Percentiles rank a stretch among this genome's conserved stretches.
These are phyloP conservation scores for Xestia xanthographa DNA, from an alignment of 2,888 invertebrate species.

Conservation along the genomic window DNA sequence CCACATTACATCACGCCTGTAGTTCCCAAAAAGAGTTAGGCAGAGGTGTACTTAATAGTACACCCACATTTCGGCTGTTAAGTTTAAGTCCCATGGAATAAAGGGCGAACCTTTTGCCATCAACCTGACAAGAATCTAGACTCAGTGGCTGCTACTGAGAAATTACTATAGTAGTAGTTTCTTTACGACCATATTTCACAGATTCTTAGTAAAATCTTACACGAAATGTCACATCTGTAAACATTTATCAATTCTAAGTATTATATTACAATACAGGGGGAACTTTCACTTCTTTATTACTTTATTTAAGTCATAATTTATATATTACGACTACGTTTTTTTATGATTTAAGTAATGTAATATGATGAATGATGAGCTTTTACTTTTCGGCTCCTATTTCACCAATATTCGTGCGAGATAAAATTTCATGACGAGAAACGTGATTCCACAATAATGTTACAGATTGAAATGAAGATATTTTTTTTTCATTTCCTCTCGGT, in stretches of 20 bases:
- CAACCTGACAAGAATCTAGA: background rate
- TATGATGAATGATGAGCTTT: constrained; percentile 25
- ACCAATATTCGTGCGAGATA: constrained; percentile 22
- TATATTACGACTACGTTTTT: constrained; percentile 10
- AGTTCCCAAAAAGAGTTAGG: background rate
- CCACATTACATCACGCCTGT: background rate
- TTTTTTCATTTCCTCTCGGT: background rate
- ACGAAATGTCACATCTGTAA: constrained; percentile 12
- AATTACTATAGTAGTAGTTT: background rate
- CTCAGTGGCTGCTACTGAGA: background rate
- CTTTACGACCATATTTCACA: constrained; percentile 24
- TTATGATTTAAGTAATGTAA: constrained; percentile 29
- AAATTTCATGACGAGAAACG: constrained; percentile 16
- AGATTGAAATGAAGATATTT: background rate
- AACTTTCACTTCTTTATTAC: constrained; percentile 33
- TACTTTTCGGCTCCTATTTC: constrained; percentile 12
- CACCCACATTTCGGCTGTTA: background rate
- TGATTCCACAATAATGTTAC: constrained; percentile 9
- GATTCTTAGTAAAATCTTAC: background rate
- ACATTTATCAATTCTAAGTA: constrained; percentile 32
- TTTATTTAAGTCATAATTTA: constrained; percentile 16
- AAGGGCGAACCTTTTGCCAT: too few species aligned
- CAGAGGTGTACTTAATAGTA: background rate
- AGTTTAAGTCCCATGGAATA: background rate
- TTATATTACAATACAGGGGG: constrained; percentile 16